Evolutionary conservation across 2,888 invertebrate species (phyloP).

Genomic region (Anthophora plumipes): DNA sequence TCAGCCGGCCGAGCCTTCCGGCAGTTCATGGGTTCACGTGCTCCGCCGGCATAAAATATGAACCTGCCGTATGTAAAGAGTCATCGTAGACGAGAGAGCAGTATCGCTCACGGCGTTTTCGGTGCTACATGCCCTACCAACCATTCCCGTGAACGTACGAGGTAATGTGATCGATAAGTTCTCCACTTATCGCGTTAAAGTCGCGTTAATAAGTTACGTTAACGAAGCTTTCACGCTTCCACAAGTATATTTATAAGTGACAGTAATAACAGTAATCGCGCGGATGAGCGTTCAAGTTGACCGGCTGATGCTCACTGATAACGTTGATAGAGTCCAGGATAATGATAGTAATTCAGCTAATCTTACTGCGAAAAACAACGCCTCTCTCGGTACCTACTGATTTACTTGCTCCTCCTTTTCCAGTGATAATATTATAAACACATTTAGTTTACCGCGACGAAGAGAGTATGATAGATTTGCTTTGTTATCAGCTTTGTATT

Average conservation of each 20-base stretch:
- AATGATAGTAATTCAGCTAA: constrained; percentile 33
- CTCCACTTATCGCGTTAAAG: constrained; percentile 64
- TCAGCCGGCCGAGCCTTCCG: constrained; percentile 73
- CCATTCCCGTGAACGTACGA: not conserved
- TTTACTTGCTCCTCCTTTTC: not conserved
- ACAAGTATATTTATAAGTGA: constrained; percentile 12
- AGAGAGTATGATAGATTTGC: not conserved
- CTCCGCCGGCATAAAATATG: constrained; percentile 69
- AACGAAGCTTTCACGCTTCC: constrained; percentile 43
- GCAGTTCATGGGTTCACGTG: constrained; percentile 67
- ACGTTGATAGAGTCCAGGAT: not conserved
- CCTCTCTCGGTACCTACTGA: too few relatives aligned
- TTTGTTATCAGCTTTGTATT: not conserved
- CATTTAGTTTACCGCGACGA: not conserved
- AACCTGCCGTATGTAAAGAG: constrained; percentile 71
- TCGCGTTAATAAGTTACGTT: constrained; percentile 62
- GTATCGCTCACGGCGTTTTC: constrained; percentile 25
- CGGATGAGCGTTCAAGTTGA: constrained; percentile 17
- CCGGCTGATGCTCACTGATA: constrained; percentile 15
- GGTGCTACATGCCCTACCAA: constrained; percentile 23
- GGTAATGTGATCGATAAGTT: constrained; percentile 57
- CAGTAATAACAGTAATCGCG: constrained; percentile 39
- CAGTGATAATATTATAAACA: not conserved
- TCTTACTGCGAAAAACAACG: not conserved
- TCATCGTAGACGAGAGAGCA: constrained; percentile 51